Base-by-base conservation (phyloP, 1,140 invertebrate genomes). In the Conus ventricosus region DNA sequence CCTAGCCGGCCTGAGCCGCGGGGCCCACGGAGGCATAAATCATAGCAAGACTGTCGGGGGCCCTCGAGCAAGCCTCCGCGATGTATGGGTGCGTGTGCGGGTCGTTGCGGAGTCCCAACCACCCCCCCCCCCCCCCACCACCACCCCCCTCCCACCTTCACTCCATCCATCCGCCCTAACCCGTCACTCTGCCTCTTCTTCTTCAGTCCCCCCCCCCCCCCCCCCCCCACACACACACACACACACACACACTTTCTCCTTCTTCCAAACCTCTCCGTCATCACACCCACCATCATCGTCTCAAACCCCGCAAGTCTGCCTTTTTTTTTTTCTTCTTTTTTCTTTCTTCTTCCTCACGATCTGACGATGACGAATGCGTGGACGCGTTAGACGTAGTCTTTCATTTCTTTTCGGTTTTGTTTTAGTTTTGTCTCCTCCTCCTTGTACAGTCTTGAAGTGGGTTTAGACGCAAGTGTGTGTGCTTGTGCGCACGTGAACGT, bases 51-150 rank as follows among this genome's bases (percentile, higher is more conserved):
- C 67, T 71, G 7, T 71, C 23, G 57, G 57, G 57, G 57, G 57
- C 8, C 8, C 57, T 11, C 11, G 23, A 20, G 67, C 67, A 7
- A 6, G 67, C 20, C 6, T 71, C 15, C 11, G 23, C 67, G 67
- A 71, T 71, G 67, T 71, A 71, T 71, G 67, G 67, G 67, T 13
- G 67, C 67, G 17, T 71, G 67, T 71, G 67, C 67, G 67, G 67
- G 67, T 71, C 67, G 67, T 71, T 71, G 6, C 20, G 78, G 39
- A 8, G 39, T 1, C 27, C 51, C 78, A 6, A 11, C 39, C 27
- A 6, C 3, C 20, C 78, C 78, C 20, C 27, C 78, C 27, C 25
- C 78, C 78, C 13, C 13, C 78, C 78, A 17, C 78, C 78, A n/a
- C 10, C n/a, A 11, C 67, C 23, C 67, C 20, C 67, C 15, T 71